Base-by-base conservation (phyloP, 2,888 invertebrate species). In the Zeuzera pyrina region DNA sequence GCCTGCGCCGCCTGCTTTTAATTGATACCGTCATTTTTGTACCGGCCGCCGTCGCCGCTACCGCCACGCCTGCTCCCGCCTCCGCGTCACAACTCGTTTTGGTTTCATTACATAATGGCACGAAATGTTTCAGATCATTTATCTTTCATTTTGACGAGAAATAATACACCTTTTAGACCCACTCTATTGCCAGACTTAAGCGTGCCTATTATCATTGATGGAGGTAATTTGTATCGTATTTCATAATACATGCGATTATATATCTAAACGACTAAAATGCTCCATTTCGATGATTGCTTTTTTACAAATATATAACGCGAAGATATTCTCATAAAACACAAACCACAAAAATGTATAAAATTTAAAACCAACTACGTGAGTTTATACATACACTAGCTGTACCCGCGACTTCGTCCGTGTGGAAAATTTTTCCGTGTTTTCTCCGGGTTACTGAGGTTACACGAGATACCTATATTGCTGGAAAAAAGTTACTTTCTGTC, bases 21-120 rank as follows among this genome's bases (percentile, higher is more conserved):
- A 81, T 79, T 77, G 76, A 76, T 74, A 69, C 60, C 62, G 65
- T 65, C 65, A 76, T 76, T 77, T 79, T 74, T 72, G 62, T 55
- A 48, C 60, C 45, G 47, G 40, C 49, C 52, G 41, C 44, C 31
- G 27, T 35, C 42, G 41, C 35, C 19, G 30, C 33, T 33, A 33
- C 35, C 37, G 26, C 26, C 33, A 29, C 33, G 39, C 33, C 37
- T 36, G 16, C n/a, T 35, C 41, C 36, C 37, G 38, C 41, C 40
- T 38, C 36, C 35, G 38, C 42, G 38, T 42, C 49, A 39, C 41
- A 45, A 51, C 52, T 53, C 54, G 41, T 57, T 57, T 31, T 29
- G 19, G 37, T 37, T 37, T 52, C 57, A 58, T 58, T 56, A 55
- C 42, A 47, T 56, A 53, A 57, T 51, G 38, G 41, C 53, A 42